Base-by-base conservation (phyloP, 2,888 invertebrate genomes). In the Netelia inedita region DNA sequence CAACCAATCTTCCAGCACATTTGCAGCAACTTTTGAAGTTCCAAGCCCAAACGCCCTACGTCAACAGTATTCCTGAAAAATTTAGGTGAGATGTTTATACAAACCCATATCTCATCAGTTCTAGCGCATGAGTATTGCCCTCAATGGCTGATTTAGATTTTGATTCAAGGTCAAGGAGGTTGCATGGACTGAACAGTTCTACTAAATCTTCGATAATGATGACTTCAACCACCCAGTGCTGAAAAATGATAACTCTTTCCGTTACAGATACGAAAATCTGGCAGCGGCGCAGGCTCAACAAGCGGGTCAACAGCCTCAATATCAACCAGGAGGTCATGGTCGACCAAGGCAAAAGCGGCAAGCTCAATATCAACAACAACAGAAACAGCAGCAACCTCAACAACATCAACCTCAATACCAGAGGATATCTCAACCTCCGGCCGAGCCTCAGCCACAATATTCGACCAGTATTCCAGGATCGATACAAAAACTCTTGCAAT, bases 11-110 rank as follows among this genome's bases (percentile, higher is more conserved):
- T 57, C 93, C 93, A 1, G 19, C 85, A 2, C 85, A 87, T 14
- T 88, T 94, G 43, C 90, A 91, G 76, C 88, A 91, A n/a, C 57
- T 94, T 8, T 63, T 94, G 21, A 90, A 89, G 14, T 93, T 86
- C 79, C 93, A 93, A 59, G 89, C 93, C 0, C 89, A 91, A 69
- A 91, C 91, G n/a, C 94, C 94, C 0, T 92, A 93, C 79, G 78
- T 91, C 63, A 92, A 92, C 81, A 89, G 90, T 66, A 92, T 93
- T 46, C 93, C 93, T 5, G 92, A 92, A 85, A 92, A 90, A 35
- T 91, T 87, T 74, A 91, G 92, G 92, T 92, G 88, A 85, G 8
- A 2, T 10, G 8, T 50, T 19, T 6, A 9, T 63, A 57, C 10
- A 19, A 9, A 14, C 8, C 28, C 28, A 55, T 23, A 23, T 28